Evolutionary conservation across 2,797 vertebrate genomes (phyloP), one percentile per base, ranked within the genome.

Genomic region (Hapalemur alaotrensis): DNA sequence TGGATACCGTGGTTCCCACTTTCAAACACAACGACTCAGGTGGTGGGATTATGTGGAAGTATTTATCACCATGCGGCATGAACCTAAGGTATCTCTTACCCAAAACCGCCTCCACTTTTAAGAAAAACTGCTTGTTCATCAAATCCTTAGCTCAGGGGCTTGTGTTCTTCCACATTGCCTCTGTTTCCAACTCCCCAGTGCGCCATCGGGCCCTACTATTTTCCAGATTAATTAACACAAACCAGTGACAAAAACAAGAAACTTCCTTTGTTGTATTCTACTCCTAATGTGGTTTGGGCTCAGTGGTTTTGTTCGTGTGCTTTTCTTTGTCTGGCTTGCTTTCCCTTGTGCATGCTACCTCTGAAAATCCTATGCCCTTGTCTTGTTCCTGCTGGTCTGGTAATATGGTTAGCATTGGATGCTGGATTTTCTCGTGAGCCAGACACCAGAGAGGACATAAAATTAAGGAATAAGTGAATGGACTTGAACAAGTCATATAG

Each of bases 201-300:
- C 46, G 28, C 32, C 38, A 4, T 11, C 15, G 17, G 18, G 20
- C 65, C 30, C 13, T 13, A 13, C 23, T 61, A 5, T n/a, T 46
- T 22, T 25, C 11, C 20, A 69, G 48, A 69, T 48, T 61, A 54
- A 32, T 70, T 70, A 32, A 63, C 25, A 23, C 43, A 41, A 61
- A 59, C 12, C 59, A 13, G 28, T 14, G 35, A 52, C 2, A 41
- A 88, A 70, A 14, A 17, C 48, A 43, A 43, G 52, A 83, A 46
- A 3, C 15, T 14, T 35, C 54, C 12, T 79, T 20, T 75, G 12
- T 1, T n/a, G 6, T 6, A 2, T 22, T 70, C 38, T 13, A 4
- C 25, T 48, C 38, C 23, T 52, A 32, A 2, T 0, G 0, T 3
- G 61, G 6, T 43, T 69, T 61, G 18, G 25, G 35, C 35, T 69